phyloP scores from a whole-genome alignment of 2,888 invertebrate genomes.

The Hirtodrosophila trivittata region DNA sequence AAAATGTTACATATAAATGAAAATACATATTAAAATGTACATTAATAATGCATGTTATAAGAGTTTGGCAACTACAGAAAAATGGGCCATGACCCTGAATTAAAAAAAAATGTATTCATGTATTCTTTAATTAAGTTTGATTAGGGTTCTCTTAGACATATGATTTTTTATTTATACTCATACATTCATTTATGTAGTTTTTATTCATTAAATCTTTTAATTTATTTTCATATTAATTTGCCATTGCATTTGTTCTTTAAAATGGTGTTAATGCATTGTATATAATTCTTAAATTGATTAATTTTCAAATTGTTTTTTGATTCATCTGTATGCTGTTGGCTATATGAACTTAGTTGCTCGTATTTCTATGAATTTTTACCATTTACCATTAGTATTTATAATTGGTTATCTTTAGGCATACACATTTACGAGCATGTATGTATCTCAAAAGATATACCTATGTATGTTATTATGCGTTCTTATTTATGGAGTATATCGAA shows the following conservation, averaged over 20 bases:
- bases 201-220: too few species aligned
- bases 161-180: constrained; percentile 15
- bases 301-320: constrained; percentile 1
- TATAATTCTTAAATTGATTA: too few species aligned
- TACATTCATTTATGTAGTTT: constrained; percentile 8
- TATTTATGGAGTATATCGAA: constrained; percentile 44
- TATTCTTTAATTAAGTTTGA: too few species aligned
- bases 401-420: constrained; percentile 49
- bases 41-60: constrained; percentile 4
- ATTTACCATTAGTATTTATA: constrained; percentile 27
- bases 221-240: constrained; percentile 2
- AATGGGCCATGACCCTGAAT: too few species aligned
- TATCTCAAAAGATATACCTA: constrained; percentile 23
- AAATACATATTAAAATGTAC: constrained; percentile 42
- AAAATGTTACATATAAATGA: constrained; percentile 51
- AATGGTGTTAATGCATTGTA: too few species aligned
- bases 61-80: too few species aligned
- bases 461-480: constrained; percentile 22
- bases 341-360: background rate
- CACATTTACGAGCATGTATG: constrained; percentile 4
- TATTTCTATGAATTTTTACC: too few species aligned
- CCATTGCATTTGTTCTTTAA: too few species aligned
- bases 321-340: constrained; percentile 22
- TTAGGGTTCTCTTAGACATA: constrained; percentile 16
- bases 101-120: too few species aligned